A percentile compares a stretch with the other conserved stretches of the same genome.
Evolutionary conservation across 2,113 vertebrate species (phyloP).

Genomic region (Ceyx cyanopectus): DNA sequence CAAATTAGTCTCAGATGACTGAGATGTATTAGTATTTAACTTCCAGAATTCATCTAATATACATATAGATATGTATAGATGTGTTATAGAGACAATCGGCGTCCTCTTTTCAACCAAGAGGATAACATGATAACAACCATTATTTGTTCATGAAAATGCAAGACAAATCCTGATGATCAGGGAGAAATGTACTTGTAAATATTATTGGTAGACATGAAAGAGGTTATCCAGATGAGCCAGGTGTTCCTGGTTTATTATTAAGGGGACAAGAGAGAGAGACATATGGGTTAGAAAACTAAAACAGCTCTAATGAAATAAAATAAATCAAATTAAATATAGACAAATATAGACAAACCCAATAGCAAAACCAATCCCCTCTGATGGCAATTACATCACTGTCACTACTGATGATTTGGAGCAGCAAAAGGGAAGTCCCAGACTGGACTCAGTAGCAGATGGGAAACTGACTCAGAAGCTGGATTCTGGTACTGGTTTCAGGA

Average conservation of each 20-base stretch:
- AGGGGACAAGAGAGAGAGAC: no score
- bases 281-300: no score
- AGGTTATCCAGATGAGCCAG: not conserved
- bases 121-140: not conserved
- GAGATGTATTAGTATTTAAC: not conserved
- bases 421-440: no score
- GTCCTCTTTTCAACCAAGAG: not conserved
- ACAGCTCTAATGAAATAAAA: no score
- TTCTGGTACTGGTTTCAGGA: no score
- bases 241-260: not conserved
- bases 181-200: not conserved
- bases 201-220: not conserved
- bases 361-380: no score
- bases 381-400: no score
- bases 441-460: no score
- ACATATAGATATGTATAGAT: not conserved
- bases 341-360: no score
- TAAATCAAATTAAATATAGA: no score
- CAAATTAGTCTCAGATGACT: not conserved
- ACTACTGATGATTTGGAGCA: no score
- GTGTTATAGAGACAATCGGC: not conserved
- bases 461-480: no score
- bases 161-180: not conserved
- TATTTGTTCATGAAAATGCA: not conserved
- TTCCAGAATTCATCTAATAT: not conserved